These are phyloP conservation scores for Calliopum simillimum DNA, from an alignment of 2,888 invertebrate genomes.

Conservation along the genomic window DNA sequence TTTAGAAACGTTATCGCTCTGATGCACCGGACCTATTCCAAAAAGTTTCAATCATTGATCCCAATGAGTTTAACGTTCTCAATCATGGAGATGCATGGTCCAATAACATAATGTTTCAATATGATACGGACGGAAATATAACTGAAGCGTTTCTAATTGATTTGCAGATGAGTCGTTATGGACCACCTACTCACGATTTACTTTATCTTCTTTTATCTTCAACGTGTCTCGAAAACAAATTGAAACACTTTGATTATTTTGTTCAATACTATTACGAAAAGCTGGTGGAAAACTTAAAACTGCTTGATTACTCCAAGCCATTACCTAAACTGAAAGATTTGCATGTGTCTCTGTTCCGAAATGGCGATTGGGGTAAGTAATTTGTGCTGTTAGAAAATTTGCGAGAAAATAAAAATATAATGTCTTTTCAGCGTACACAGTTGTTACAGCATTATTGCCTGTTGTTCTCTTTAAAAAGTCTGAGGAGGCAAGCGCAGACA, in stretches of 20 bases:
- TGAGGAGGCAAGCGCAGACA: conserved; percentile 53
- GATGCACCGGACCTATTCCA: conserved; percentile 50
- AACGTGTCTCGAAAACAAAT: conserved; percentile 52
- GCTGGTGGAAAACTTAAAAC: conserved; percentile 51
- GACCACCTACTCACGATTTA: conserved; percentile 63
- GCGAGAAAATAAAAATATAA: neutral
- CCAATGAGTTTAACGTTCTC: conserved; percentile 50
- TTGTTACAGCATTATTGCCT: conserved; percentile 47
- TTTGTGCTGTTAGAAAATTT: neutral
- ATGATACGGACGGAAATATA: conserved; percentile 48
- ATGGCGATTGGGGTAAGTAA: conserved; percentile 56
- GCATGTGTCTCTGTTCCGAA: conserved; percentile 51
- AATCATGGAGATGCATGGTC: conserved; percentile 63
- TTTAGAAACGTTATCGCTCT: conserved; percentile 47
- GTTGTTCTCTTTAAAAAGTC: conserved; percentile 53
- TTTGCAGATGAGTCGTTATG: conserved; percentile 59
- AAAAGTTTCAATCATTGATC: conserved; percentile 41
- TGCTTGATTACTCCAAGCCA: conserved; percentile 52
- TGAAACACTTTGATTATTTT: conserved; percentile 58
- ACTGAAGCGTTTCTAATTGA: conserved; percentile 58
- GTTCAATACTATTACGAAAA: conserved; percentile 56
- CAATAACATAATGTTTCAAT: conserved; percentile 63
- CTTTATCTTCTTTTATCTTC: conserved; percentile 59
- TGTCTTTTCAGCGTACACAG: conserved; percentile 47
- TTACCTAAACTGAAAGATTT: conserved; percentile 55